Base-by-base conservation (phyloP, 1,140 invertebrate genomes). In the Micrasema minimum region DNA sequence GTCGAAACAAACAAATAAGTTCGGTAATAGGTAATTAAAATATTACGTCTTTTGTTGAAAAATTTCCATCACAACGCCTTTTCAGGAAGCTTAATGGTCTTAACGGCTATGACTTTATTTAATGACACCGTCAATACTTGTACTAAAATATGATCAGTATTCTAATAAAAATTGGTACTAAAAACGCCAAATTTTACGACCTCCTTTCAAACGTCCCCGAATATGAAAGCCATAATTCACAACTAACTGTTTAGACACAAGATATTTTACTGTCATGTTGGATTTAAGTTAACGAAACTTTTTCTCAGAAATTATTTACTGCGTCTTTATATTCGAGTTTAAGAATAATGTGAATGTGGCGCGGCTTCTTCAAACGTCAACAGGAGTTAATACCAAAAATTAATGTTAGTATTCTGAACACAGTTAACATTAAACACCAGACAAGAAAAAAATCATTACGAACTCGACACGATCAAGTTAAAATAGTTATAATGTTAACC, bases 151-250 rank as follows among this genome's bases (percentile, higher is more conserved):
- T 59, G 55, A 59, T 59, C 55, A 41, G 18, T 16, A 43, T 41
- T 22, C 16, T 16, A 41, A 59, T 59, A 41, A 59, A 59, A 59
- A 18, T 22, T 1, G 55, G n/a, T 41, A 59, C 35, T 59, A 41
- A 59, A 57, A 41, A 38, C 37, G 55, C 35, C 55, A 59, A 59
- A 59, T 38, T 59, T 59, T 38, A 59, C 55, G 55, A 59, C 55
- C 16, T n/a, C 55, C 23, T 53, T 53, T 41, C 55, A 22, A 11
- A 41, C 20, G 35, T 59, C 55, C 37, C 14, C 55, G 11, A 22
- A 16, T 55, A 55, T 41, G 55, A 59, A 59, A 38, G 55, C 38
- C 35, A 59, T 59, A 59, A 38, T 59, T 59, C 37, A 59, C 55
- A 38, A 12, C 55, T 59, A 43, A 59, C 55, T 59, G 55, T 59